A percentile compares a stretch with the other conserved stretches of the same genome.
phyloP scores from a whole-genome alignment of 2,113 vertebrate species.

The Tupaia chinensis region DNA sequence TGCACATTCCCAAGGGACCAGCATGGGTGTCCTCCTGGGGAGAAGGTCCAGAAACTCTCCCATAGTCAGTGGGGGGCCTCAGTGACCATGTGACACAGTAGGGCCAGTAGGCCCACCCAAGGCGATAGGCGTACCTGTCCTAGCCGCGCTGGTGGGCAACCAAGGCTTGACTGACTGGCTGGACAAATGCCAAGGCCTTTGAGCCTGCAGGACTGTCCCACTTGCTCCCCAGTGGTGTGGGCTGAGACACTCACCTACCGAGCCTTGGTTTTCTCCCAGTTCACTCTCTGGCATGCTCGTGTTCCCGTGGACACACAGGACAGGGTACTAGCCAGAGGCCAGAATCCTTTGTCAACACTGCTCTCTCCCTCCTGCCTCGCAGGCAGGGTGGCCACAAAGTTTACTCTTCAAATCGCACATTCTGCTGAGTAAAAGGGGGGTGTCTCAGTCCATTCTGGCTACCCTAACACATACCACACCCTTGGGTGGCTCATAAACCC shows the following conservation, averaged over 20 bases:
- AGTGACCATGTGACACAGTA: fast-evolving
- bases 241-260: fast-evolving
- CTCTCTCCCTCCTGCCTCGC: background rate
- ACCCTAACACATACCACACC: background rate
- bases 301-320: background rate
- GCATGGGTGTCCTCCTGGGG: background rate
- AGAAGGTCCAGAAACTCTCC: background rate
- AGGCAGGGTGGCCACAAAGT: background rate
- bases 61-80: background rate
- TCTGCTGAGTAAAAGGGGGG: too few species aligned
- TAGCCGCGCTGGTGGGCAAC: fast-evolving
- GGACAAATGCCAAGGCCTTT: background rate
- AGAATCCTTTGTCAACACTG: background rate
- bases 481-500: background rate
- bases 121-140: background rate
- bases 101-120: fast-evolving
- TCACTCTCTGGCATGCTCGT: background rate
- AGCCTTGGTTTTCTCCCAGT: fast-evolving
- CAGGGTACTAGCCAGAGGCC: background rate
- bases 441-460: background rate
- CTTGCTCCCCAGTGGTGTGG: background rate
- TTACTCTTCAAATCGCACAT: background rate
- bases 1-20: background rate
- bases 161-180: fast-evolving
- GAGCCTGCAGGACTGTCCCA: fast-evolving